Percentiles rank a stretch among this genome's conserved stretches.
These are phyloP conservation scores for Nephotettix cincticeps DNA, from an alignment of 1,140 invertebrate genomes.

Conservation along the genomic window DNA sequence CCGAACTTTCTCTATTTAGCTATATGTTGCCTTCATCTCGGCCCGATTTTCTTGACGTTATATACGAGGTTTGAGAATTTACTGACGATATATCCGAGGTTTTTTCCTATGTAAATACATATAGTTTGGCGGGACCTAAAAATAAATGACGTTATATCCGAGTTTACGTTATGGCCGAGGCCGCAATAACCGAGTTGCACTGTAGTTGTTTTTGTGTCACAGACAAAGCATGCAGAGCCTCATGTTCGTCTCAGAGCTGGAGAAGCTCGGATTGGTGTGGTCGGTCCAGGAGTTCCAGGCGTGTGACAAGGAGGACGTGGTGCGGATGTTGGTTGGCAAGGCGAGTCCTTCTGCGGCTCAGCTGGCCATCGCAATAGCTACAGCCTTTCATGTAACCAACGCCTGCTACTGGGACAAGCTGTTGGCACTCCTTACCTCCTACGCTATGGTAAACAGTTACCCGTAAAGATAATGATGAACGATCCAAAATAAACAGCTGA, in stretches of 20 bases:
- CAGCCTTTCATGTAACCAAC: constrained; percentile 6
- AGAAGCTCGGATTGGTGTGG: constrained; percentile 48
- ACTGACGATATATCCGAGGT: no score
- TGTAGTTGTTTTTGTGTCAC: constrained; percentile 30
- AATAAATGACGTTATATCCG: no score
- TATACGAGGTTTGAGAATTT: no score
- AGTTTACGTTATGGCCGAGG: no score
- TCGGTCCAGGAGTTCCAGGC: constrained; percentile 44
- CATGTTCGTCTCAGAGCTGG: constrained; percentile 48
- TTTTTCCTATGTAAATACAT: no score
- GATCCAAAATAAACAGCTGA: background rate
- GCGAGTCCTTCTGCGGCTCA: constrained; percentile 22
- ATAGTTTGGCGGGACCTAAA: no score
- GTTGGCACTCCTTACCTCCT: background rate
- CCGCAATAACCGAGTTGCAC: no score
- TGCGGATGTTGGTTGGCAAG: constrained; percentile 43
- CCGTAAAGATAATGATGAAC: no score
- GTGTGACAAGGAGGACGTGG: constrained; percentile 45
- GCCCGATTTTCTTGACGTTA: no score
- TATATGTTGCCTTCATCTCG: no score
- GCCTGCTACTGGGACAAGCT: background rate
- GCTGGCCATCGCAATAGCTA: constrained; percentile 23
- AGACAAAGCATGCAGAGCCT: constrained; percentile 47
- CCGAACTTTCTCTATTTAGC: no score
- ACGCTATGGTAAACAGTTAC: constrained; percentile 15